A percentile compares a stretch with the other conserved stretches of the same genome.
Evolutionary conservation across 2,113 vertebrate species (phyloP).

Genomic region (Oceanodroma tethys): DNA sequence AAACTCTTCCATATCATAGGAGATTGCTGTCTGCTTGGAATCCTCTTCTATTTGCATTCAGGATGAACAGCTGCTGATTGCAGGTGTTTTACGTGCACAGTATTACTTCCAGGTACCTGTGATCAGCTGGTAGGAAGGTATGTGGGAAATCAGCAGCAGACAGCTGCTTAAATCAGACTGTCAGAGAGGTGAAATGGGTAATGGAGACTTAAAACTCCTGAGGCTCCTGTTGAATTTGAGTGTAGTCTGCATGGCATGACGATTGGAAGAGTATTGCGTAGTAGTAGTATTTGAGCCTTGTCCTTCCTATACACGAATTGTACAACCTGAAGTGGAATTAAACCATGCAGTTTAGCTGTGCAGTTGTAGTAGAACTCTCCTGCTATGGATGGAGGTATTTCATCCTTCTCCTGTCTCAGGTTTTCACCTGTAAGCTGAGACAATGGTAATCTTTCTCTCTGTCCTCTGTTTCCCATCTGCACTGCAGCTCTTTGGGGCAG

Average conservation of each 20-base stretch:
- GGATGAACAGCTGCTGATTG: not conserved
- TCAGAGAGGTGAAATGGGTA: not conserved
- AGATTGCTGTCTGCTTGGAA: not conserved
- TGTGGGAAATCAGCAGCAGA: not conserved
- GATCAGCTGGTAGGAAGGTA: not conserved
- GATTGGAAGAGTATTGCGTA: not conserved
- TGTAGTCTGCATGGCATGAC: not conserved
- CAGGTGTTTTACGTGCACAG: not conserved
- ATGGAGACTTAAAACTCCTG: not conserved
- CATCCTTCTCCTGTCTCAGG: not conserved
- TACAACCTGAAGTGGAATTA: not conserved
- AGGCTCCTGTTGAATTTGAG: not conserved
- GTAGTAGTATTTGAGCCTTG: not conserved
- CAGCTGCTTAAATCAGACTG: not conserved
- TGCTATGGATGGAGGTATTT: not conserved
- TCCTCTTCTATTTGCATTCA: not conserved
- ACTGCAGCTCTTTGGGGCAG: not conserved
- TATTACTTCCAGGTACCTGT: not conserved
- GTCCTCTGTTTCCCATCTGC: not conserved
- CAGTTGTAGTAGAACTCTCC: not conserved
- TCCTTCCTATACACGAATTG: not conserved
- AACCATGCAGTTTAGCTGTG: not conserved
- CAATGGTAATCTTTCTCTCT: not conserved
- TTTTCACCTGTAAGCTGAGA: not conserved
- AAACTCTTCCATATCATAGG: not conserved